Conservation (phyloP, 2,888 invertebrate genomes). For the Pecten maximus region DNA sequence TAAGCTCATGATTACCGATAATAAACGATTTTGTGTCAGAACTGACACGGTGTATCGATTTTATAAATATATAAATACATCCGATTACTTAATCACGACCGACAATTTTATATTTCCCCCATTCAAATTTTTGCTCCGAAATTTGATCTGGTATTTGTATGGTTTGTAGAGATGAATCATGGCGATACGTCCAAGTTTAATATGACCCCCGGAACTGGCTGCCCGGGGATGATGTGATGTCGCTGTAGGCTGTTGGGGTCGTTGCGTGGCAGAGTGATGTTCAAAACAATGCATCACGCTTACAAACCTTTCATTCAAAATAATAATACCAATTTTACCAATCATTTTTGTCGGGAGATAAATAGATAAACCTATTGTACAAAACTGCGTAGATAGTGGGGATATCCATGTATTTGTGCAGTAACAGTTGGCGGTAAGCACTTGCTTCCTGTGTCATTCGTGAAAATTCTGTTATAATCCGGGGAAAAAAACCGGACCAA, state of each 20-base stretch:
- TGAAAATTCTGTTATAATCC: too few species aligned
- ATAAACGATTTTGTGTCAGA: conserved; percentile 3
- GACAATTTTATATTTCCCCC: background rate
- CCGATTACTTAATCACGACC: background rate
- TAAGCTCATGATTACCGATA: background rate
- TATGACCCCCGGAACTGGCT: background rate
- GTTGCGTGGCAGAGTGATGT: background rate
- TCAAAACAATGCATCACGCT: background rate
- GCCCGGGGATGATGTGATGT: background rate
- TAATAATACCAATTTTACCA: background rate
- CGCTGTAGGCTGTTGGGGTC: background rate
- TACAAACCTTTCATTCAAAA: background rate
- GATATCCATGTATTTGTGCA: too few species aligned
- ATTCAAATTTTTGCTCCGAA: background rate
- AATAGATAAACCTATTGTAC: background rate
- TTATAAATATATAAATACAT: conserved; percentile 11
- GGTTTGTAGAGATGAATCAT: background rate
- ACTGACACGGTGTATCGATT: background rate
- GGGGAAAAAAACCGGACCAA: too few species aligned
- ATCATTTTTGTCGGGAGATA: background rate
- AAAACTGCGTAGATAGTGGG: too few species aligned
- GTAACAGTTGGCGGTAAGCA: too few species aligned
- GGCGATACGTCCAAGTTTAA: background rate
- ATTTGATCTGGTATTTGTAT: background rate
- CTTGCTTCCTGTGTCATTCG: too few species aligned